Percentiles rank a stretch among this genome's conserved stretches.
These are phyloP conservation scores for Caenorhabditis sp. DNA, from an alignment of 2,888 invertebrate species.

Conservation along the genomic window DNA sequence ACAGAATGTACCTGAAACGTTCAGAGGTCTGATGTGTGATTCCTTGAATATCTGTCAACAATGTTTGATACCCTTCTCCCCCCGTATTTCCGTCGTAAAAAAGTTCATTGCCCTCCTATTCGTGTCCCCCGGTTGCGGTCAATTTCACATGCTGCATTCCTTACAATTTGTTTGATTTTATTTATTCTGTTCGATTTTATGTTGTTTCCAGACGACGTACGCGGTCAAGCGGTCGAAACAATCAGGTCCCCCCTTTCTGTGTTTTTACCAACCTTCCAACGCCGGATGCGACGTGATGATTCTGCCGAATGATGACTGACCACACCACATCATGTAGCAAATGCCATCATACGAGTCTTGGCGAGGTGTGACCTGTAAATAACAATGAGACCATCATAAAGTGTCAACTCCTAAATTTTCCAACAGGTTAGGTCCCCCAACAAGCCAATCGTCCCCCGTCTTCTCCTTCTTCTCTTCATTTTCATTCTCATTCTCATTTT, in stretches of 20 bases:
- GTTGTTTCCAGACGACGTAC: neutral
- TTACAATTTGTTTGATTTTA: slow-evolving; percentile 19
- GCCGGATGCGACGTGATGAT: slow-evolving; percentile 83
- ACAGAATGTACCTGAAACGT: slow-evolving; percentile 78
- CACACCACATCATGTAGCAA: slow-evolving; percentile 84
- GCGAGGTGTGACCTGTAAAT: slow-evolving; percentile 79
- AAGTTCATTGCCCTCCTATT: slow-evolving; percentile 43
- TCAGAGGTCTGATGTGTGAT: slow-evolving; percentile 19
- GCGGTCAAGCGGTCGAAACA: neutral
- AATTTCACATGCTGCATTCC: slow-evolving; percentile 50
- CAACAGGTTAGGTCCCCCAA: neutral
- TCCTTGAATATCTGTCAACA: slow-evolving; percentile 16
- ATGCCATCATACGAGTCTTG: slow-evolving; percentile 81
- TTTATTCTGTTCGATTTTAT: too few species aligned
- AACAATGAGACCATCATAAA: slow-evolving; percentile 26
- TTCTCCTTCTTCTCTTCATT: too few species aligned
- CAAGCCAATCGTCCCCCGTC: slow-evolving; percentile 10
- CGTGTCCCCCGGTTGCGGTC: slow-evolving; percentile 39
- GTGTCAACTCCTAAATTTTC: slow-evolving; percentile 6
- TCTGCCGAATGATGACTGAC: slow-evolving; percentile 79
- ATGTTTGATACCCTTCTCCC: slow-evolving; percentile 22
- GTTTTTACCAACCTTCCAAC: slow-evolving; percentile 73
- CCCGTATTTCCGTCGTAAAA: too few species aligned
- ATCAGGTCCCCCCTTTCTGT: neutral
- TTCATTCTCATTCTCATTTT: too few species aligned